Base-by-base conservation (phyloP, 2,797 vertebrate species). In the Echeneis naucrates region DNA sequence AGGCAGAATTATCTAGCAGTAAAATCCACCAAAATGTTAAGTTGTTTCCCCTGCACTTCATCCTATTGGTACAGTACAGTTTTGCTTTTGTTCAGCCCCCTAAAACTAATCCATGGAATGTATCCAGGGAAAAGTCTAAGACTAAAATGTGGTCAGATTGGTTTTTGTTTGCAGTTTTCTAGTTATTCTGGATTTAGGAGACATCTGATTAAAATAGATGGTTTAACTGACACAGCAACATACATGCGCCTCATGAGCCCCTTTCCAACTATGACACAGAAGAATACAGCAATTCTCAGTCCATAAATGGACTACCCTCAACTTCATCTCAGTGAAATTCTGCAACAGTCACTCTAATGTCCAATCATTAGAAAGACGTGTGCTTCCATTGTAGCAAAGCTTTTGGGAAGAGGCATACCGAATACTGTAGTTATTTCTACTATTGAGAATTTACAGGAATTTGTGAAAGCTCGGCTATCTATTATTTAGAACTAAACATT, bases 371-470 rank as follows among this genome's bases (percentile, higher is more conserved):
- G n/a, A n/a, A n/a, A n/a, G n/a, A n/a, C n/a, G n/a, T n/a, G n/a
- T n/a, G n/a, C n/a, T n/a, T n/a, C 53, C 9, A 53, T 69, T 53
- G 5, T 70, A 27, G 53, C 59, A 13, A 64, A 38, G 11, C 66
- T 37, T 58, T 57, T 76, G 26, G 60, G 23, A 33, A 80, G 63
- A 13, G 17, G 27, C 30, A 59, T 72, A 63, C 26, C 66, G 77
- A 80, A 80, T 77, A 61, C 33, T 62, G 69, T 79, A 9, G 48
- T 80, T 59, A 44, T 63, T 72, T 70, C 54, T 55, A 81, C 69
- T 0, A 53, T 79, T 57, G 14, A 76, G 27, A 72, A 77, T 45
- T 63, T 81, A 38, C n/a, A 83, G 54, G 61, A 82, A 73, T 78
- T 70, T 74, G 69, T 68, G 6, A 57, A 6, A 48, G 76, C 82